These are phyloP conservation scores for Ctenosaura bakeri DNA, from an alignment of 2,797 vertebrate species.

Conservation along the genomic window DNA sequence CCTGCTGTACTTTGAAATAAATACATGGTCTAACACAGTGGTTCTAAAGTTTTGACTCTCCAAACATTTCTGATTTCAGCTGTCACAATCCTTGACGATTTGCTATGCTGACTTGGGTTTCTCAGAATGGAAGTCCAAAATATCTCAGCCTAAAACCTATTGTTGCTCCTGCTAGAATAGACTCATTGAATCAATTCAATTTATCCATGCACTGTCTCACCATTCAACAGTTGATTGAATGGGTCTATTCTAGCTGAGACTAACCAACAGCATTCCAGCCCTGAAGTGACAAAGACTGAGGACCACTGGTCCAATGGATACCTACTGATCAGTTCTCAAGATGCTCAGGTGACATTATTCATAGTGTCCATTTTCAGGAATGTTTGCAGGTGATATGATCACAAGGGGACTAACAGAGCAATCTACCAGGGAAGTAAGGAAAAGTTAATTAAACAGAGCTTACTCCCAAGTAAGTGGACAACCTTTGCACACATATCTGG, in stretches of 20 bases:
- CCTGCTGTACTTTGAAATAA: constrained; percentile 17
- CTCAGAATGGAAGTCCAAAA: too few species aligned
- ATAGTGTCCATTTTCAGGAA: background rate
- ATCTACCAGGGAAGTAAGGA: background rate
- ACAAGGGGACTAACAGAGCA: constrained; percentile 4
- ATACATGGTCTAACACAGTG: background rate
- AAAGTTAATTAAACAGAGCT: background rate
- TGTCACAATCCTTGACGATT: background rate
- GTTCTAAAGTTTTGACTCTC: background rate
- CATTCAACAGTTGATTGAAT: too few species aligned
- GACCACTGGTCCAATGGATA: background rate
- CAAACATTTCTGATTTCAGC: background rate
- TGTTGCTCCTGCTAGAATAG: too few species aligned
- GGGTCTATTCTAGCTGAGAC: too few species aligned
- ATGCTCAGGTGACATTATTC: constrained; percentile 22
- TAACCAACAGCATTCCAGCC: too few species aligned
- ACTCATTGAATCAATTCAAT: too few species aligned
- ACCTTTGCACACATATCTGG: background rate
- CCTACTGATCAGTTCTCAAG: constrained; percentile 14
- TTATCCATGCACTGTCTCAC: too few species aligned
- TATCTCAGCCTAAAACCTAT: background rate
- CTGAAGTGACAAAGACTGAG: background rate
- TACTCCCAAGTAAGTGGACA: background rate
- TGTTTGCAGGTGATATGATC: background rate
- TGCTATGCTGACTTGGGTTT: too few species aligned